Evolutionary conservation across 2,888 invertebrate genomes (phyloP).

Genomic region (Halictus ligatus): DNA sequence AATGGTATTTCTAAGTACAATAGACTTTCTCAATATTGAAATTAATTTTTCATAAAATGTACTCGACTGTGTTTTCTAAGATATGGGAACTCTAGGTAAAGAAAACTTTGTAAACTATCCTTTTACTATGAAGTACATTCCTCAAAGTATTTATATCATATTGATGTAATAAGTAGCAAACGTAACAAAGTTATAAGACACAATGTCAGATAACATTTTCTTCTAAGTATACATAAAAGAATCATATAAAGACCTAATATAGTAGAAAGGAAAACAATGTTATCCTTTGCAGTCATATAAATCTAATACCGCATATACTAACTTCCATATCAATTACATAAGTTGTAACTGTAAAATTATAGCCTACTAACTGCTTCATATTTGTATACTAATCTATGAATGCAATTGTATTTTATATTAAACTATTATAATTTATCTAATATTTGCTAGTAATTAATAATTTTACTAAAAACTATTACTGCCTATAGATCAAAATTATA

Average conservation of each 20-base stretch:
- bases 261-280: background rate
- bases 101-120: conserved; percentile 8
- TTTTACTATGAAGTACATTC: conserved; percentile 48
- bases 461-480: conserved; percentile 11
- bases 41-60: background rate
- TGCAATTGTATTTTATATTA: background rate
- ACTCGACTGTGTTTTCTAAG: background rate
- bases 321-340: background rate
- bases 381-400: background rate
- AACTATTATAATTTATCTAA: conserved; percentile 14
- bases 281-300: background rate
- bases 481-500: conserved; percentile 16
- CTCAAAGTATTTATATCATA: conserved; percentile 43
- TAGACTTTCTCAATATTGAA: background rate
- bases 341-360: background rate
- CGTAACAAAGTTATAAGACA: background rate
- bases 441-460: conserved; percentile 17
- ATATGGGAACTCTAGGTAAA: background rate
- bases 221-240: background rate
- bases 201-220: background rate
- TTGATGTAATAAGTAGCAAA: conserved; percentile 20
- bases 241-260: background rate
- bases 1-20: background rate
- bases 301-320: background rate
- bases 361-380: background rate